Evolutionary conservation across 1,140 invertebrate genomes (phyloP).

Genomic region (Lepidurus couesii): DNA sequence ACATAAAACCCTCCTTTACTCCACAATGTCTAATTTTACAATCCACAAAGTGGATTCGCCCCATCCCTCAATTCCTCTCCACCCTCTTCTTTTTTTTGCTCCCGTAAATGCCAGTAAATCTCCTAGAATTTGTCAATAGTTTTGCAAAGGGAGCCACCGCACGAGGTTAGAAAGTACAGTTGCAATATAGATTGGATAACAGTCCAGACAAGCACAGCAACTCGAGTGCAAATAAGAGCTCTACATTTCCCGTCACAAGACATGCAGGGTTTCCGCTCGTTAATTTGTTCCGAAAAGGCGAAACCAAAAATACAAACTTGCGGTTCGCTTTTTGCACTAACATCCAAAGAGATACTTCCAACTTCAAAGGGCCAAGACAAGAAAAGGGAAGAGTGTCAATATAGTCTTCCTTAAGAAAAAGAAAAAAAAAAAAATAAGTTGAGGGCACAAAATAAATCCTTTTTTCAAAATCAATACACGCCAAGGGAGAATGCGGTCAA

Average conservation of each 20-base stretch:
- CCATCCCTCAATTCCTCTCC: neutral
- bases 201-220: neutral
- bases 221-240: neutral
- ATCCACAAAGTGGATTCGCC: neutral
- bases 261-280: neutral
- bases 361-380: no score
- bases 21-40: neutral
- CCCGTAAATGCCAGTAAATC: neutral
- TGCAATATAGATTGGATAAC: neutral
- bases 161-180: neutral
- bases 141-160: neutral
- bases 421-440: neutral
- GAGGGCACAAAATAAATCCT: neutral
- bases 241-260: neutral
- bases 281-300: slow-evolving; percentile 4
- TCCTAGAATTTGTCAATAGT: neutral
- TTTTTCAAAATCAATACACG: neutral
- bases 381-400: neutral
- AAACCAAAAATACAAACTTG: neutral
- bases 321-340: no score
- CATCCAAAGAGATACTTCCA: no score
- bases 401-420: neutral
- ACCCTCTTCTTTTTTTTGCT: neutral
- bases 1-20: no score
- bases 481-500: neutral